phyloP scores from a whole-genome alignment of 1,140 invertebrate genomes.

The Pseudomyrmex dendroicus region DNA sequence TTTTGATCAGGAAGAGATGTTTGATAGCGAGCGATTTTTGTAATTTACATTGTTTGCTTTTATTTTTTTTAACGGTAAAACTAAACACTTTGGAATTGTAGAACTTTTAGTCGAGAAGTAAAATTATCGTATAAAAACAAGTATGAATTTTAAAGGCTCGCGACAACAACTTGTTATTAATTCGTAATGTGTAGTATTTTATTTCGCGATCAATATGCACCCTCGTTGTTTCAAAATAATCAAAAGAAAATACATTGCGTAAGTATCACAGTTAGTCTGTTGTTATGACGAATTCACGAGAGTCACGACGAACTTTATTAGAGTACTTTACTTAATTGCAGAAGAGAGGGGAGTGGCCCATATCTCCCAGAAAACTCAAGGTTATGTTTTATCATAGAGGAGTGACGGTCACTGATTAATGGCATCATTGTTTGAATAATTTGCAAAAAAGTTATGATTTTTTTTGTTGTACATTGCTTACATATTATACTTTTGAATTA shows the following conservation, averaged over 20 bases:
- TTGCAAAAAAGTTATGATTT: background rate
- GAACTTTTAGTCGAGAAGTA: background rate
- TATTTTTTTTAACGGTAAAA: too few relatives aligned
- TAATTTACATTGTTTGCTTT: background rate
- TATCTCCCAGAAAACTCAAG: slow-evolving; percentile 19
- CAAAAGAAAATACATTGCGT: background rate
- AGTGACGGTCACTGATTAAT: background rate
- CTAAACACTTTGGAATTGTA: too few relatives aligned
- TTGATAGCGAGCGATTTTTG: slow-evolving; percentile 13
- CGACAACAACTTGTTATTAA: too few relatives aligned
- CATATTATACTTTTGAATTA: too few relatives aligned
- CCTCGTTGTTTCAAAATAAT: background rate
- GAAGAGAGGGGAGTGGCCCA: background rate
- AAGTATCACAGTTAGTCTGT: background rate
- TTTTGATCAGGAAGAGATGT: slow-evolving; percentile 2
- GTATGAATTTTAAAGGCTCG: too few relatives aligned
- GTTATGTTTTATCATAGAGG: background rate
- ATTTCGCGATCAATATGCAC: background rate
- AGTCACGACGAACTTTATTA: background rate
- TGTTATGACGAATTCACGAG: background rate
- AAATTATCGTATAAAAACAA: background rate
- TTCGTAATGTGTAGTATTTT: background rate
- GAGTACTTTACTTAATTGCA: slow-evolving; percentile 33
- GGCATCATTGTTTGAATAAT: background rate
- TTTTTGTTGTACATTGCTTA: background rate